Evolutionary conservation across 2,888 invertebrate genomes (phyloP).

Genomic region (Caenorhabditis zanzibari): DNA sequence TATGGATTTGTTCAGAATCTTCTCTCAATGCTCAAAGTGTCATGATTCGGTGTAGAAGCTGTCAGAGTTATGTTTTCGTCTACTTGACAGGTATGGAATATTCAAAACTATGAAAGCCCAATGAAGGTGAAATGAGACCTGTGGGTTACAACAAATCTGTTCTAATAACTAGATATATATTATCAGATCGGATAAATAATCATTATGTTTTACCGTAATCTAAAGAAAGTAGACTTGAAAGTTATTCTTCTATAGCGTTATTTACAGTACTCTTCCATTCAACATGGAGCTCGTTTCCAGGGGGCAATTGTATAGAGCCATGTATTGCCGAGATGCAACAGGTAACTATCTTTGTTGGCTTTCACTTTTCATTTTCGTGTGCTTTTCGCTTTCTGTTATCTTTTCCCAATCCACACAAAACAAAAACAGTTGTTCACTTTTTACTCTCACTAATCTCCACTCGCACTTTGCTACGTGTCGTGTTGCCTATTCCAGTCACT

Average conservation of each 20-base stretch:
- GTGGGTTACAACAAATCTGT: no score
- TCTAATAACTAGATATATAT: no score
- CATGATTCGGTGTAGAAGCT: slow-evolving; percentile 30
- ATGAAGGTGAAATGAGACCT: no score
- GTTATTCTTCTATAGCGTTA: no score
- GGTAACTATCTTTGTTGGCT: slow-evolving; percentile 47
- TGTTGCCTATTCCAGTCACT: slow-evolving; percentile 70
- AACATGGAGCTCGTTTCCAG: slow-evolving; percentile 60
- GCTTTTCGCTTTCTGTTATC: slow-evolving; percentile 21
- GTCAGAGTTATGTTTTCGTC: background rate
- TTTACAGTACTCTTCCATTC: slow-evolving; percentile 19
- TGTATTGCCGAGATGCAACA: slow-evolving; percentile 76
- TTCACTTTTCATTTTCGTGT: background rate
- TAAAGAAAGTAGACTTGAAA: no score
- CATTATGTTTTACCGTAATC: no score
- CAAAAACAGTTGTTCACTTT: background rate
- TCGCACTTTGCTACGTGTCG: slow-evolving; percentile 52
- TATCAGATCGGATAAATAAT: no score
- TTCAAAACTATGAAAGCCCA: no score
- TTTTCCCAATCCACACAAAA: background rate
- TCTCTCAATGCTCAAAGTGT: slow-evolving; percentile 26
- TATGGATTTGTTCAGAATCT: background rate
- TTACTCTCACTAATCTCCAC: slow-evolving; percentile 30
- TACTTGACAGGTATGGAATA: slow-evolving; percentile 24
- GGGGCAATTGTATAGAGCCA: slow-evolving; percentile 73